Evolutionary conservation across 2,797 vertebrate species (phyloP).

Genomic region (Limnodromus scolopaceus): DNA sequence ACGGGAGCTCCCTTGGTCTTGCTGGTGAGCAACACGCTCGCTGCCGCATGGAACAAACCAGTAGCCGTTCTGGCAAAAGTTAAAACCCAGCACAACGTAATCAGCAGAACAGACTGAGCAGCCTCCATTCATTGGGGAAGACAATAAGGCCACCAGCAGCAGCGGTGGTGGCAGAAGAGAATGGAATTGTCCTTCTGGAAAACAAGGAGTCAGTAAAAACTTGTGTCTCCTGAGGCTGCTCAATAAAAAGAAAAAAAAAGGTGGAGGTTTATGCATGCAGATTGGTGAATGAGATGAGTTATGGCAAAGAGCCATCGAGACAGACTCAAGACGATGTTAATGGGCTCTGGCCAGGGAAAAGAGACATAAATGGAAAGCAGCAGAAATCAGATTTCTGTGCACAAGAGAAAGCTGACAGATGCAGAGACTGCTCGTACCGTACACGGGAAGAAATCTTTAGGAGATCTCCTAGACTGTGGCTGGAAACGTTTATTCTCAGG

Average conservation of each 20-base stretch:
- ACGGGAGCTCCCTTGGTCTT: fast-evolving
- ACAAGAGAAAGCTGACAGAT: neutral
- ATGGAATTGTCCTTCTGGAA: neutral
- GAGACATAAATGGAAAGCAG: neutral
- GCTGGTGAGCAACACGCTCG: neutral
- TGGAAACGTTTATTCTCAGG: neutral
- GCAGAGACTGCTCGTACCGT: neutral
- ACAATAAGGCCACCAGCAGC: neutral
- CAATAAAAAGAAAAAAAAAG: neutral
- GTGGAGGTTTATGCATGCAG: neutral
- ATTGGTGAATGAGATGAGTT: neutral
- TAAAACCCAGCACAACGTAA: neutral
- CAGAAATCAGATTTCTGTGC: neutral
- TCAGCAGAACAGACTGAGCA: neutral
- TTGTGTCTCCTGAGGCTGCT: neutral
- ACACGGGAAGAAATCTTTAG: neutral
- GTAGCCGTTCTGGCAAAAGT: neutral
- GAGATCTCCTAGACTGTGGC: neutral
- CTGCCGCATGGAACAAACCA: neutral
- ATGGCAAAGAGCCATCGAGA: constrained; percentile 37
- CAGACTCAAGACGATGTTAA: neutral
- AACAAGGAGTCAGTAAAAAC: neutral
- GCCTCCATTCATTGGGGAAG: neutral
- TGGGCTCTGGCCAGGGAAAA: neutral
- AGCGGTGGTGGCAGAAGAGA: neutral